These are phyloP conservation scores for Tonatia bakeri DNA, from an alignment of 2,113 vertebrate genomes.

Conservation along the genomic window DNA sequence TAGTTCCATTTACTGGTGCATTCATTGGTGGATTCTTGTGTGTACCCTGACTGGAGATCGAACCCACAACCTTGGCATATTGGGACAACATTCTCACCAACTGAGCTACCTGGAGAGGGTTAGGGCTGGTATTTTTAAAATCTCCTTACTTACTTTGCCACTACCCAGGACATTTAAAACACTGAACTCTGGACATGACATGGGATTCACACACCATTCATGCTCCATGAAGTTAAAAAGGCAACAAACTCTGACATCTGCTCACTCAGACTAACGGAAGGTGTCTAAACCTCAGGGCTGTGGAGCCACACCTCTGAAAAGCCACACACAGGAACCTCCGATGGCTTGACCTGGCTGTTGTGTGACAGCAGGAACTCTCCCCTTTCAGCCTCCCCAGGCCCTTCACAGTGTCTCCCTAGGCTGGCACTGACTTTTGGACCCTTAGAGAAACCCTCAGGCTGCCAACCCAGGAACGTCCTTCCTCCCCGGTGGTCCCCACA, in stretches of 20 bases:
- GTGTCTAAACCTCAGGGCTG: not conserved
- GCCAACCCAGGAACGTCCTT: not conserved
- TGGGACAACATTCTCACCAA: not conserved
- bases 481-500: not conserved
- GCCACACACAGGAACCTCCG: not conserved
- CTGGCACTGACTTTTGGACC: not conserved
- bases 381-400: not conserved
- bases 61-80: too few relatives aligned
- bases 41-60: too few relatives aligned
- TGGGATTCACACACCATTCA: not conserved
- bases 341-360: not conserved
- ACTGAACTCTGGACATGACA: not conserved
- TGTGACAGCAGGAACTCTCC: not conserved
- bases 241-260: not conserved
- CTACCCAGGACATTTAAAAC: not conserved
- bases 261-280: not conserved
- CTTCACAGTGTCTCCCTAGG: not conserved
- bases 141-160: not conserved
- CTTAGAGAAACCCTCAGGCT: not conserved
- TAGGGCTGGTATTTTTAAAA: not conserved
- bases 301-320: not conserved
- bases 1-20: too few relatives aligned
- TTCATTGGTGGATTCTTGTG: too few relatives aligned
- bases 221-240: not conserved
- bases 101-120: not conserved